Evolutionary conservation across 2,797 vertebrate genomes (phyloP), one percentile per base, ranked within the genome.

Genomic region (Rhadinocentrus ornatus): DNA sequence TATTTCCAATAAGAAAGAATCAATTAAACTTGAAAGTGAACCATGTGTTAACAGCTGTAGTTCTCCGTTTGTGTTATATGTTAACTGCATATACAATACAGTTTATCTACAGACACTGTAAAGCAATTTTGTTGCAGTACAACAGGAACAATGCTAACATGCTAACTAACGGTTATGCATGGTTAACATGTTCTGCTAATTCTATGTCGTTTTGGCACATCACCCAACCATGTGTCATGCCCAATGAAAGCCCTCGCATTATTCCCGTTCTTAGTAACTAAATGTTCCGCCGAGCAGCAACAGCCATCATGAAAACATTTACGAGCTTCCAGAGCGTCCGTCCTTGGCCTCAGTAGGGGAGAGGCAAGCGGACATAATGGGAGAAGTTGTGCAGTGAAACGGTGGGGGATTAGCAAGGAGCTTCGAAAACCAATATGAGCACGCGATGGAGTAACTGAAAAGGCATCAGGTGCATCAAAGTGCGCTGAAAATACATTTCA

Each of bases 311-410:
- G 16, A 32, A 58, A 62, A 71, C 44, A 80, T 64, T 0, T 70
- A 71, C 64, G 58, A 15, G 74, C 68, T 46, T 65, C 70, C 72
- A 68, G 9, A 34, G 58, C 32, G 58, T 69, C 80, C 67, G 84
- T 86, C 90, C 88, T 90, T 83, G 89, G 86, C 87, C 91, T 80
- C 82, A 77, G 79, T 79, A 34, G 81, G 80, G 76, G 58, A 74
- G 74, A 82, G 65, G 35, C 27, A 79, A 86, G 80, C 81, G 78
- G 84, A 84, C 86, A 87, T 86, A 75, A 80, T 24, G 76, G 71
- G 71, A 81, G 75, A 88, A 89, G 87, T 88, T 88, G 58, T 67
- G 71, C 71, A 69, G 68, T 46, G 59, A 80, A 53, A 62, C 41
- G 50, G 6, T n/a, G 56, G 32, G 50, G 7, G 16, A 64, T 0